A percentile compares a stretch with the other conserved stretches of the same genome.
Evolutionary conservation across 2,888 invertebrate genomes (phyloP).

Genomic region (Papilio elwesi): DNA sequence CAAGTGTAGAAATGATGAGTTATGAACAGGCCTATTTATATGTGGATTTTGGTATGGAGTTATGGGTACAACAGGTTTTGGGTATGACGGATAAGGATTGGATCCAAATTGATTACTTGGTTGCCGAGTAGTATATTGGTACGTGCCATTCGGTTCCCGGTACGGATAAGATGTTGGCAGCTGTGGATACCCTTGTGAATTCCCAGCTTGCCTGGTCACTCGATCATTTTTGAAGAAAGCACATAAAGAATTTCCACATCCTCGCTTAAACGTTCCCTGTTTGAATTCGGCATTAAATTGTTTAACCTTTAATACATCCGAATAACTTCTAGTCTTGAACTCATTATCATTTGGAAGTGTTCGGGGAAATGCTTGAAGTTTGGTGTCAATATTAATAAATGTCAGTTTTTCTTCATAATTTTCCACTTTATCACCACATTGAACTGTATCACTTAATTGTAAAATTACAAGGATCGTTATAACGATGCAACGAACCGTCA

Average conservation of each 20-base stretch:
- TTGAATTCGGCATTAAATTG: not conserved
- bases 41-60: not conserved
- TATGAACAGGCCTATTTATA: not conserved
- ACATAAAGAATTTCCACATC: conserved; percentile 8
- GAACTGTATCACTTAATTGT: not conserved
- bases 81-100: conserved; percentile 9
- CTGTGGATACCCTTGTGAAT: conserved; percentile 54
- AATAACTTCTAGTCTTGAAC: not conserved
- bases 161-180: conserved; percentile 47
- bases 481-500: conserved; percentile 44
- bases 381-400: not conserved
- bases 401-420: conserved; percentile 6
- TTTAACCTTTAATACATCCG: not conserved
- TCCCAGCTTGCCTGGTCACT: conserved; percentile 53
- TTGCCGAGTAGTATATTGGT: not conserved
- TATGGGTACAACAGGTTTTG: conserved; percentile 2
- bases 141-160: conserved; percentile 25
- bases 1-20: not conserved
- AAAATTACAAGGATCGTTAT: conserved; percentile 11
- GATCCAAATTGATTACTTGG: conserved; percentile 4
- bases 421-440: conserved; percentile 19
- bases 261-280: not conserved
- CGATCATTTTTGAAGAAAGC: conserved; percentile 42
- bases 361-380: not conserved
- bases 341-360: not conserved